A percentile compares a stretch with the other conserved stretches of the same genome.
Conservation (phyloP, 2,888 invertebrate genomes). For the Steinernema carpocapsae region DNA sequence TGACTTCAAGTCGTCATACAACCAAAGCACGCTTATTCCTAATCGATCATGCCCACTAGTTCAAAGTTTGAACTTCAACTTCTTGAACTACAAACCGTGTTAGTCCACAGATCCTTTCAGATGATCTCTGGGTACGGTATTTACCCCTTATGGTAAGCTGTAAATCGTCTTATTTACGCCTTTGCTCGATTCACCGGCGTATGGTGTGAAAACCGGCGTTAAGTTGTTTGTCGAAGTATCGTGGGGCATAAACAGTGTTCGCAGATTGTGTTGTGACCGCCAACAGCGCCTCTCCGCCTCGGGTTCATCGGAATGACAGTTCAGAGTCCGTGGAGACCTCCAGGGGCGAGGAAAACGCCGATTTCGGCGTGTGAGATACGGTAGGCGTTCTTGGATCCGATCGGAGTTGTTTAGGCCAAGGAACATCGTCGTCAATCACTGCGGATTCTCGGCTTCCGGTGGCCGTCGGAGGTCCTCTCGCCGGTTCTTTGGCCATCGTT, state of each 20-base stretch:
- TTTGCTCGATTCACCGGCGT: not conserved
- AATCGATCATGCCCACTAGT: too few species aligned
- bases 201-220: not conserved
- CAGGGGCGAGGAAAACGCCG: not conserved
- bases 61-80: too few species aligned
- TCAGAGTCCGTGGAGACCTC: not conserved
- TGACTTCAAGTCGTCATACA: too few species aligned
- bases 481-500: too few species aligned
- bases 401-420: conserved; percentile 1
- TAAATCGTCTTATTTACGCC: not conserved
- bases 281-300: not conserved
- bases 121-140: too few species aligned
- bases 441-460: conserved; percentile 2
- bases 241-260: conserved; percentile 19
- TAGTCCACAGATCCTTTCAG: too few species aligned
- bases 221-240: conserved; percentile 1
- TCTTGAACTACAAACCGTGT: too few species aligned
- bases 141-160: too few species aligned
- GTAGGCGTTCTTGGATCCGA: conserved; percentile 3
- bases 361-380: conserved; percentile 5
- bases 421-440: conserved; percentile 31
- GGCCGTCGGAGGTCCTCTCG: not conserved
- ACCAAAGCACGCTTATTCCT: too few species aligned
- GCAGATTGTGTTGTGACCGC: conserved; percentile 17
- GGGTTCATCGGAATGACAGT: conserved; percentile 21